Base-by-base conservation (phyloP, 2,888 invertebrate species). In the Noctua janthe region DNA sequence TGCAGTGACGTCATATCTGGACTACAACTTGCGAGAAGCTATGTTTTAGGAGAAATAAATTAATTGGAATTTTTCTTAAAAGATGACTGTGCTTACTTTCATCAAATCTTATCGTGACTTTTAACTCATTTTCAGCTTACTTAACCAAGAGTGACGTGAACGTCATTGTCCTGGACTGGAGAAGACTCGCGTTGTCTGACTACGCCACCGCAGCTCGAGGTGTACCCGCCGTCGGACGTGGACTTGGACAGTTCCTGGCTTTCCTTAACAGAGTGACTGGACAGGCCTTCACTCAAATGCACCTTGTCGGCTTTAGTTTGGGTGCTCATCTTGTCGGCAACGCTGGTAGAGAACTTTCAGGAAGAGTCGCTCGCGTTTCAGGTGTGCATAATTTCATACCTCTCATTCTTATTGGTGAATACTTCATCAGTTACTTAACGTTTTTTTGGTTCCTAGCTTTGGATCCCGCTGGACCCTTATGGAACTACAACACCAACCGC, bases 251-350 rank as follows among this genome's bases (percentile, higher is more conserved):
- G 66, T 95, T 96, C 87, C 73, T 97, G 54, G 84, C 88, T 29
- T 95, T 94, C 89, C 78, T 95, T 0, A 88, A 90, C 78, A 29
- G 66, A 3, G 88, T 85, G 1, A 92, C 93, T 66, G 94, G 95
- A 0, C 91, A 93, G 0, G 80, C 88, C 0, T 87, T 90, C 47
- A 83, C 87, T 39, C 85, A 90, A 72, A 91, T 96, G 84, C 96
- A 96, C 80, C 76, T 97, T 8, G 89, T 96, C 4, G 97, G 97
- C 10, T 95, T 95, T 90, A 96, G 96, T 85, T 91, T 97, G 71
- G 97, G 97, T 1, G 93, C 95, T 54, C 97, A 97, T 74, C 80
- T 96, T 0, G 96, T 93, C 5, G 95, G 95, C 13, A 94, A 92
- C n/a, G 94, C 95, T 83, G 95, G 95, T 2, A 90, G 93, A 64